Evolutionary conservation across 2,797 vertebrate genomes (phyloP).

Genomic region (Lemur catta): DNA sequence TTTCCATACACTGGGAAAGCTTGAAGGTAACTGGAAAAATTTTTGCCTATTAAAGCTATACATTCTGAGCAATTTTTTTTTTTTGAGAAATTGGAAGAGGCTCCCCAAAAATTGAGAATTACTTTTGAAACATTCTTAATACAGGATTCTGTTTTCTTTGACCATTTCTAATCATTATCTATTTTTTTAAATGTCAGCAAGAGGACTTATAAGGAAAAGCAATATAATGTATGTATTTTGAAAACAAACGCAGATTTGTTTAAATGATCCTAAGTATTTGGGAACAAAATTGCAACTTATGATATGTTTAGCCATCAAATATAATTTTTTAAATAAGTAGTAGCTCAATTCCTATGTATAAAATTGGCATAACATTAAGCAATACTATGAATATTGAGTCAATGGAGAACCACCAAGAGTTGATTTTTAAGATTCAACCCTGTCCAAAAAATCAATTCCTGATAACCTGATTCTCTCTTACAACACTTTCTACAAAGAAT

Average conservation of each 20-base stretch:
- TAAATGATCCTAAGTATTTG: slow-evolving; percentile 40
- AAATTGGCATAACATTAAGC: neutral
- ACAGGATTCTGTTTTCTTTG: slow-evolving; percentile 35
- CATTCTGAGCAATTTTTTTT: neutral
- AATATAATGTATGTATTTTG: slow-evolving; percentile 13
- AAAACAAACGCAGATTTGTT: neutral
- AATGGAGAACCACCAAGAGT: neutral
- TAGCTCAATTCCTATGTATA: neutral
- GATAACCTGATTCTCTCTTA: neutral
- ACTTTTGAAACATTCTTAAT: neutral
- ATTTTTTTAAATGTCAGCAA: neutral
- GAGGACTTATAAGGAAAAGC: neutral
- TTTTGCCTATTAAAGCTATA: neutral
- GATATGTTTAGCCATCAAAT: neutral
- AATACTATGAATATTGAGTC: neutral
- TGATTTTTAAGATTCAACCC: neutral
- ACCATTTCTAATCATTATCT: neutral
- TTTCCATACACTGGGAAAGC: neutral
- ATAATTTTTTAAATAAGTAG: slow-evolving; percentile 28
- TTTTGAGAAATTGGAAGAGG: neutral
- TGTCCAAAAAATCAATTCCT: neutral
- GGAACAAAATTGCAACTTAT: neutral
- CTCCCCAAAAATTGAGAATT: neutral
- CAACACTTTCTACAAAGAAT: slow-evolving; percentile 9
- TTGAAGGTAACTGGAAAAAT: slow-evolving; percentile 13